phyloP scores from a whole-genome alignment of 2,113 vertebrate species.

The Anser brachyrhynchus region DNA sequence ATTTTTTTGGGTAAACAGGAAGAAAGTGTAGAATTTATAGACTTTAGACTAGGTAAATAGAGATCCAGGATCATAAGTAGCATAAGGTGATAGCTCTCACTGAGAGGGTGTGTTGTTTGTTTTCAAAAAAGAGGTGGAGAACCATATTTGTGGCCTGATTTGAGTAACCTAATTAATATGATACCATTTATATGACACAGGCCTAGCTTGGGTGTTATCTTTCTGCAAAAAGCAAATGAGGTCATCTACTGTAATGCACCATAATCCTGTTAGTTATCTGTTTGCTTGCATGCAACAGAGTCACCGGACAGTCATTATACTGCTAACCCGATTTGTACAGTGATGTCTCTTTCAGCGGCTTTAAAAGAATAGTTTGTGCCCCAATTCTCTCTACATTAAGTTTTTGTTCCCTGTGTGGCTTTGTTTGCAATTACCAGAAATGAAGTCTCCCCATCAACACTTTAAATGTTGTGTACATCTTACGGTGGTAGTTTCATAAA shows the following conservation, averaged over 20 bases:
- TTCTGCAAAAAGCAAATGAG: neutral
- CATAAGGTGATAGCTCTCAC: neutral
- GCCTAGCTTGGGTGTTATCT: neutral
- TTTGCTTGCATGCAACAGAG: neutral
- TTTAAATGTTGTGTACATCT: neutral
- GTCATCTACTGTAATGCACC: rapidly evolving
- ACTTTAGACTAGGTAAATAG: neutral
- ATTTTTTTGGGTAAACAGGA: neutral
- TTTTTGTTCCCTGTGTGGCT: neutral
- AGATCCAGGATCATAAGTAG: neutral
- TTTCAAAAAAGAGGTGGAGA: neutral
- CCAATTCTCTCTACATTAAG: neutral
- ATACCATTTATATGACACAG: neutral
- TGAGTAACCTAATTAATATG: neutral
- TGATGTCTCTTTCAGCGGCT: neutral
- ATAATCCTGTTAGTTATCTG: neutral
- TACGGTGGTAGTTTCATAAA: neutral
- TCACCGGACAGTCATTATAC: neutral
- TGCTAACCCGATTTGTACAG: neutral
- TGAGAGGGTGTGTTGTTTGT: neutral
- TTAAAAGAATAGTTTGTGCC: neutral
- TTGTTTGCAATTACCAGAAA: neutral
- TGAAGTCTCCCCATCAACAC: neutral
- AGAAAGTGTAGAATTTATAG: neutral
- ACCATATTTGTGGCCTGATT: neutral